Conservation (phyloP, 2,888 invertebrate genomes). For the Osedax frankpressi region DNA sequence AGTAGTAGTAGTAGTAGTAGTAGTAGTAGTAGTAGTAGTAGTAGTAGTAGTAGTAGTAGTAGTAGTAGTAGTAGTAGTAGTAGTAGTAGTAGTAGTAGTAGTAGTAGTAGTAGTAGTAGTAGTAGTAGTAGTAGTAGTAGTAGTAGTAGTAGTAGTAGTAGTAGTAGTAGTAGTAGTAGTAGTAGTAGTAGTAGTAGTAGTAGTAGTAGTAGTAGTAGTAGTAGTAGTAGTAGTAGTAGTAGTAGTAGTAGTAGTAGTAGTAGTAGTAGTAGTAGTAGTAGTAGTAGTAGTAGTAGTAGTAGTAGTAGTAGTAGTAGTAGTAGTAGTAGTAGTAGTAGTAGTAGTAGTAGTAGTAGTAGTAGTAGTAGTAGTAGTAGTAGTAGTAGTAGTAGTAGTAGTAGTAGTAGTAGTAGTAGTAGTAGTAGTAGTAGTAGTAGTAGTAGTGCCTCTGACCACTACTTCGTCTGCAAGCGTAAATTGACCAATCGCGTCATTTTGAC, state of each 20-base stretch:
- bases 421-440: not conserved
- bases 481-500: too few species aligned
- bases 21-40: not conserved
- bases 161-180: not conserved
- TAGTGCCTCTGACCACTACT: too few species aligned
- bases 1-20: not conserved
- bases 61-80: slow-evolving; percentile 7
- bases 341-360: not conserved
- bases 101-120: not conserved
- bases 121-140: slow-evolving; percentile 3
- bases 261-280: not conserved
- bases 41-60: not conserved
- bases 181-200: not conserved
- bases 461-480: too few species aligned
- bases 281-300: slow-evolving; percentile 7
- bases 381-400: not conserved
- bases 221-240: slow-evolving; percentile 10
- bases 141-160: slow-evolving; percentile 7
- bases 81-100: slow-evolving; percentile 3
- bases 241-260: not conserved
- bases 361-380: not conserved
- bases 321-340: slow-evolving; percentile 9
- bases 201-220: not conserved
- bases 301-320: slow-evolving; percentile 7
- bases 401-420: not conserved